phyloP scores from a whole-genome alignment of 2,113 vertebrate species.

The Otus sunia region DNA sequence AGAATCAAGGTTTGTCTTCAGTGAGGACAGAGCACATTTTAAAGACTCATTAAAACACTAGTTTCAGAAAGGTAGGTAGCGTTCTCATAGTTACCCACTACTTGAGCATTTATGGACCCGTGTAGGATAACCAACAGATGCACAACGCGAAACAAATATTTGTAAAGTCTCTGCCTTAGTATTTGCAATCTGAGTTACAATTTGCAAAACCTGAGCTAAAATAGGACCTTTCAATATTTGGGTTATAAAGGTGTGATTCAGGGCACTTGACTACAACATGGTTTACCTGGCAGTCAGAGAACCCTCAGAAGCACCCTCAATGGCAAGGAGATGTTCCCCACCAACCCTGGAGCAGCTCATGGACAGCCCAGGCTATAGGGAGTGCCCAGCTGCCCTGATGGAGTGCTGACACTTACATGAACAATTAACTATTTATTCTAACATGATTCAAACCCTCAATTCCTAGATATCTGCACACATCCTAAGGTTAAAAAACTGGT shows the following conservation, averaged over 20 bases:
- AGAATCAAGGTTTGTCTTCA: not conserved
- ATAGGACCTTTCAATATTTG: not conserved
- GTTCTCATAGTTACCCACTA: not conserved
- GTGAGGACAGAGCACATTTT: not conserved
- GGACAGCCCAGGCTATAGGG: not conserved
- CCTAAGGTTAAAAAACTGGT: not conserved
- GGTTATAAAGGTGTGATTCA: not conserved
- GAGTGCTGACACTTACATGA: not conserved
- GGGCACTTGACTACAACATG: too few species aligned
- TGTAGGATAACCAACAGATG: not conserved
- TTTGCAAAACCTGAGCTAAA: not conserved
- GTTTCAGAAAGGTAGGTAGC: not conserved
- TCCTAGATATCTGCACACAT: not conserved
- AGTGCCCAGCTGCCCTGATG: not conserved
- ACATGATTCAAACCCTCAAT: not conserved
- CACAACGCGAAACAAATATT: not conserved
- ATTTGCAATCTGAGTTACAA: not conserved
- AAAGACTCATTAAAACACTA: not conserved
- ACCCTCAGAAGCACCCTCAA: not conserved
- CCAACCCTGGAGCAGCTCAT: not conserved
- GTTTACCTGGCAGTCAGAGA: not conserved
- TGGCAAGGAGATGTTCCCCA: not conserved
- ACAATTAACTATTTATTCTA: not conserved
- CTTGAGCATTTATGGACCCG: accelerated
- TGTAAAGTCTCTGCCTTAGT: not conserved